Conservation (phyloP, 1,140 invertebrate species). For the Solenopsis invicta region DNA sequence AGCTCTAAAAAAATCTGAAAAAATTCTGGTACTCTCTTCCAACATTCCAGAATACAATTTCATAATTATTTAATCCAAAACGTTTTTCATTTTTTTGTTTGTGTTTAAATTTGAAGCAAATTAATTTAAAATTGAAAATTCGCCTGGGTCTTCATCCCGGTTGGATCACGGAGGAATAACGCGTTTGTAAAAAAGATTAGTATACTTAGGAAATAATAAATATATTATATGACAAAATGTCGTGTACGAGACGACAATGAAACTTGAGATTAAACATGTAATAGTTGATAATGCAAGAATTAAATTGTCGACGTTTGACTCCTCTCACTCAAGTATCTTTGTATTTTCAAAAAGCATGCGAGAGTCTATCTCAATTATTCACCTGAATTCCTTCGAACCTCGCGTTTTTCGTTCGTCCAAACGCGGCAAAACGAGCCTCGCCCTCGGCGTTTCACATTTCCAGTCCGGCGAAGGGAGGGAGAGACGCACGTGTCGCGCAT, state of each 20-base stretch:
- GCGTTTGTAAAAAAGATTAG: too few species aligned
- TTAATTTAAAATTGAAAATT: too few species aligned
- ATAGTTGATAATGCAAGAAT: background rate
- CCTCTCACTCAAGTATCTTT: background rate
- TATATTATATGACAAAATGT: background rate
- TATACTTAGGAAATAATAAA: slow-evolving; percentile 5
- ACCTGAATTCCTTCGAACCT: background rate
- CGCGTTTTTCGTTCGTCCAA: background rate
- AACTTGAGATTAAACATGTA: background rate
- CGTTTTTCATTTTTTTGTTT: too few species aligned
- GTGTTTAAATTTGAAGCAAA: too few species aligned
- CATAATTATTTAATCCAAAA: too few species aligned
- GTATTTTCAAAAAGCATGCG: background rate
- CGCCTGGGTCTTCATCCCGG: too few species aligned
- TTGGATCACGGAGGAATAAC: too few species aligned
- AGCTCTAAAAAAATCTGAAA: too few species aligned
- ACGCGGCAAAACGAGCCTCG: slow-evolving; percentile 7
- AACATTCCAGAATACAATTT: too few species aligned
- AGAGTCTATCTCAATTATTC: background rate
- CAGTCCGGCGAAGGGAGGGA: slow-evolving; percentile 32
- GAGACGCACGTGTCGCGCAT: slow-evolving; percentile 66
- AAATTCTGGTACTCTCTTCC: too few species aligned
- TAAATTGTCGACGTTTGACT: too few species aligned
- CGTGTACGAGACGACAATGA: background rate
- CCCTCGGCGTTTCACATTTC: slow-evolving; percentile 63